phyloP scores from a whole-genome alignment of 2,797 vertebrate genomes.

The Rallus crepitans region DNA sequence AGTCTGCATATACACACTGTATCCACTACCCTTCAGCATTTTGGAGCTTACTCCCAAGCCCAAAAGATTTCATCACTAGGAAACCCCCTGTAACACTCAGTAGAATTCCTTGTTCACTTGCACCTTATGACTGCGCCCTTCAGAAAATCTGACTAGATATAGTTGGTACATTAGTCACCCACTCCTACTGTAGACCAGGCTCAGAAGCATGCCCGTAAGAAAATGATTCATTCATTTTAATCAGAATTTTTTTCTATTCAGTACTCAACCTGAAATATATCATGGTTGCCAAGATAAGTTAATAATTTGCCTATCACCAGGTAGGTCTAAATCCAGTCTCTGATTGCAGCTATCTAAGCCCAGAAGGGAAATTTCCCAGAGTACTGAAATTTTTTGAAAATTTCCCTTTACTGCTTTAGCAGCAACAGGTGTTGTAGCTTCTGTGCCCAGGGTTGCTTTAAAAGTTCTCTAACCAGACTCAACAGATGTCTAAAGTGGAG shows the following conservation, averaged over 20 bases:
- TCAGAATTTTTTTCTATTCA: background rate
- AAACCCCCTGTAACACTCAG: background rate
- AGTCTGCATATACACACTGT: accelerated
- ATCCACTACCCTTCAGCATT: background rate
- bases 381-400: constrained; percentile 17
- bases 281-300: background rate
- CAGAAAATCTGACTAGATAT: background rate
- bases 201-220: background rate
- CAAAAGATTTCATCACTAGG: background rate
- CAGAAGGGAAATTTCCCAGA: constrained; percentile 30
- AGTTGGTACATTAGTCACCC: background rate
- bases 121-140: background rate
- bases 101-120: background rate
- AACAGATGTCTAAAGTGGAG: background rate
- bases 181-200: background rate
- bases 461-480: background rate
- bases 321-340: background rate
- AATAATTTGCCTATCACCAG: constrained; percentile 26
- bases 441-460: background rate
- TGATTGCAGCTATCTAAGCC: background rate
- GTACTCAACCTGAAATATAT: constrained; percentile 21
- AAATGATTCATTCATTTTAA: constrained; percentile 36
- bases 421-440: background rate
- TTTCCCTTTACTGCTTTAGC: constrained; percentile 1
- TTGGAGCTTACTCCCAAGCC: background rate